phyloP scores from a whole-genome alignment of 2,113 vertebrate genomes.

The Hucho hucho region DNA sequence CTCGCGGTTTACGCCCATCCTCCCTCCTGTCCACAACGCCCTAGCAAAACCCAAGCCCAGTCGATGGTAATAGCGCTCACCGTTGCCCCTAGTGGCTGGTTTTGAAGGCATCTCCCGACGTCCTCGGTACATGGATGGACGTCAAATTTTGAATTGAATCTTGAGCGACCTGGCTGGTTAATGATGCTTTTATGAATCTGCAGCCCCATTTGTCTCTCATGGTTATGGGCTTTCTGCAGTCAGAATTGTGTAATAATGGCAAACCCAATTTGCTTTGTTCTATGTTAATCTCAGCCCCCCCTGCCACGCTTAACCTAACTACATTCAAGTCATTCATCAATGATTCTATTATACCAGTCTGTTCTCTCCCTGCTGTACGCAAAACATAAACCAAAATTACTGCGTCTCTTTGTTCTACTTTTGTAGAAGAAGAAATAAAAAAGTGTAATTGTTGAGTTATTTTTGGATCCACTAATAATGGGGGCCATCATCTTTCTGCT shows the following conservation, averaged over 20 bases:
- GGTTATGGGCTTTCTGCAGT: slow-evolving; percentile 70
- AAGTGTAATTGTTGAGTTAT: slow-evolving; percentile 16
- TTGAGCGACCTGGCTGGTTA: slow-evolving; percentile 41
- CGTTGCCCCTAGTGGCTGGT: too few relatives aligned
- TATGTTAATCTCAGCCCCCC: slow-evolving; percentile 68
- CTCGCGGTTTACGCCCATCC: too few relatives aligned
- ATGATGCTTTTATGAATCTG: slow-evolving; percentile 74
- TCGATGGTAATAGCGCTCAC: too few relatives aligned
- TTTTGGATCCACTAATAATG: slow-evolving; percentile 41
- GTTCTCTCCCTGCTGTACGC: slow-evolving; percentile 39
- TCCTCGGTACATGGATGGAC: too few relatives aligned
- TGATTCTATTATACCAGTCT: slow-evolving; percentile 68
- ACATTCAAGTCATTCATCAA: slow-evolving; percentile 69
- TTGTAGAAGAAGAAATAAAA: slow-evolving; percentile 45
- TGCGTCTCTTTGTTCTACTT: slow-evolving; percentile 40
- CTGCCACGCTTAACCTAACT: slow-evolving; percentile 66
- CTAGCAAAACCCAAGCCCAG: too few relatives aligned
- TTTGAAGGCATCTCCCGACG: too few relatives aligned
- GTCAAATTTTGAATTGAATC: too few relatives aligned
- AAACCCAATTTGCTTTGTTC: slow-evolving; percentile 75
- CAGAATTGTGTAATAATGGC: slow-evolving; percentile 71
- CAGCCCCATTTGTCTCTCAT: slow-evolving; percentile 74
- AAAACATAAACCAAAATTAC: slow-evolving; percentile 36
- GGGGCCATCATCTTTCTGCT: slow-evolving; percentile 40
- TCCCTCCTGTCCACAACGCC: too few relatives aligned